A percentile compares a stretch with the other conserved stretches of the same genome.
These are phyloP conservation scores for Esox lucius DNA, from an alignment of 2,797 vertebrate genomes.

Conservation along the genomic window DNA sequence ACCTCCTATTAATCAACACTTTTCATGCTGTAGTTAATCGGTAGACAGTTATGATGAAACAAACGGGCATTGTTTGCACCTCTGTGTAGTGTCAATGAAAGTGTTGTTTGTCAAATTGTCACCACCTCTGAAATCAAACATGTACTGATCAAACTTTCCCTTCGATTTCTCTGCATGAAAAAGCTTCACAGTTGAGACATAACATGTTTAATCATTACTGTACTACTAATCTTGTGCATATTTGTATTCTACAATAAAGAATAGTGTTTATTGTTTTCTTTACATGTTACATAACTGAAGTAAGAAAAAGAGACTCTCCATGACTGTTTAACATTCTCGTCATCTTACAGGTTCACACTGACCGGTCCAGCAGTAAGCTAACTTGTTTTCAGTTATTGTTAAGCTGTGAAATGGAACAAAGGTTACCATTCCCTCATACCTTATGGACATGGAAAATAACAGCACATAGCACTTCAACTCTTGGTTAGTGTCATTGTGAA, in stretches of 20 bases:
- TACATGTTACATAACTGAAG: neutral
- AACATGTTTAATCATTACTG: no score
- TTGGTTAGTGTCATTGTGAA: conserved; percentile 5
- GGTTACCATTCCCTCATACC: conserved; percentile 55
- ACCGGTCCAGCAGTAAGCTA: conserved; percentile 36
- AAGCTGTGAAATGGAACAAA: conserved; percentile 55
- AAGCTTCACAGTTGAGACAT: no score
- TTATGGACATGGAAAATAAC: conserved; percentile 14
- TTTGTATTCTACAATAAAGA: neutral
- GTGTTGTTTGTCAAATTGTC: no score
- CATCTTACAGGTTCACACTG: conserved; percentile 63
- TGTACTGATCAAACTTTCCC: no score
- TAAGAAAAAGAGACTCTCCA: neutral
- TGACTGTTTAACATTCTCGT: conserved; percentile 42
- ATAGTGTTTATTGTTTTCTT: neutral
- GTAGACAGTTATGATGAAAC: no score
- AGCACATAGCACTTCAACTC: conserved; percentile 54
- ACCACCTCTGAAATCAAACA: no score
- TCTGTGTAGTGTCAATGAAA: no score
- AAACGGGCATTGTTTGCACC: no score
- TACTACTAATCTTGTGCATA: no score
- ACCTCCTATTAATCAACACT: no score
- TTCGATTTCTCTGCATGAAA: no score
- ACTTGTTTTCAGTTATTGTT: conserved; percentile 46
- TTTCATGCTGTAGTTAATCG: no score